Evolutionary conservation across 2,797 vertebrate genomes (phyloP), one percentile per base, ranked within the genome.

Genomic region (Coracias cyanogaster): DNA sequence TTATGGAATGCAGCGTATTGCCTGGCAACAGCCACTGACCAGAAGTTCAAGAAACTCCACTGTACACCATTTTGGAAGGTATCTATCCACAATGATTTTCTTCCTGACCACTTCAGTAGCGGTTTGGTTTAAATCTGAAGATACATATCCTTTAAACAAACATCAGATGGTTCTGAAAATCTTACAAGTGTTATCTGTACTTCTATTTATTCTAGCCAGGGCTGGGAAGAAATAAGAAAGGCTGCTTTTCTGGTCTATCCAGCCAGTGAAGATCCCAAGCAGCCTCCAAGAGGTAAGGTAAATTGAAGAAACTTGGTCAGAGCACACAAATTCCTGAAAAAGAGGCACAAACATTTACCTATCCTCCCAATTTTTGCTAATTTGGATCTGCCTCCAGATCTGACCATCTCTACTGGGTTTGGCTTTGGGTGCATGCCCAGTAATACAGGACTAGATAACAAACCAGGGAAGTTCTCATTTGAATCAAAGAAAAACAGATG

Each of bases 351-450:
- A 35, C 14, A 65, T 93, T 94, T 54, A 74, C 43, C 20, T 89
- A 28, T 93, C 58, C 33, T 60, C 52, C 31, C 15, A 20, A 0
- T 52, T 88, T 84, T 84, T 90, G 41, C n/a, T 74, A 85, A 90
- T 57, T 93, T 82, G 76, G 41, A 73, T 87, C 43, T 90, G 60
- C 49, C 57, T 90, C 51, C 70, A 83, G 70, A 85, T 73, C 55
- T 33, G 46, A 86, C 80, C 57, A 89, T 83, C 28, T 66, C 74
- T 64, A 57, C 71, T 65, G 51, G 67, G 64, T 93, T 94, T 90
- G 77, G 70, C 86, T 95, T 93, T 93, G 95, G 70, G 88, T 95
- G 58, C 70, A 61, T 92, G 83, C 87, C 82, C 90, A 92, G 85
- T 77, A 95, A 95, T 62, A 93, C 29, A 79, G 45, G 67, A 90